A percentile compares a stretch with the other conserved stretches of the same genome.
phyloP scores from a whole-genome alignment of 2,888 invertebrate genomes.

The Drosophila cognata region DNA sequence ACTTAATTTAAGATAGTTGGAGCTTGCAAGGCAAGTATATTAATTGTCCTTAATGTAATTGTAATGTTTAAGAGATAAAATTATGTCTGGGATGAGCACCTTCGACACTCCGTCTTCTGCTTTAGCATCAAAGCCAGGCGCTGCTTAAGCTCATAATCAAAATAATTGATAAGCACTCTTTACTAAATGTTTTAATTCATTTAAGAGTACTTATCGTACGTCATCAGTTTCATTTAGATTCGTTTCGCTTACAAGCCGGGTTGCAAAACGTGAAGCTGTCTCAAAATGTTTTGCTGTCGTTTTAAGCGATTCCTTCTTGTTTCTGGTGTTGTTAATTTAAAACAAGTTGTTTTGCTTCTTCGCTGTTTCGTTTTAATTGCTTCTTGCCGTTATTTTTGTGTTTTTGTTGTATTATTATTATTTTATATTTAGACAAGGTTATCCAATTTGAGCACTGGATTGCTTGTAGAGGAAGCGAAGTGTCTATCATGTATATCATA shows the following conservation, averaged over 20 bases:
- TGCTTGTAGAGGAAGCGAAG: slow-evolving; percentile 74
- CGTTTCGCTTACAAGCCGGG: slow-evolving; percentile 27
- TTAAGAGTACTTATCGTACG: slow-evolving; percentile 30
- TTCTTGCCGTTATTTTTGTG: slow-evolving; percentile 71
- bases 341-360: slow-evolving; percentile 73
- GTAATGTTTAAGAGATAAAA: background rate
- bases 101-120: background rate
- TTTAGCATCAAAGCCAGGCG: background rate
- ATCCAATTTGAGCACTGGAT: slow-evolving; percentile 53
- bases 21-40: background rate
- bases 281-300: slow-evolving; percentile 22
- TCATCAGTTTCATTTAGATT: slow-evolving; percentile 29
- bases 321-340: slow-evolving; percentile 55
- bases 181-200: slow-evolving; percentile 36
- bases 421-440: slow-evolving; percentile 66
- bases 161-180: slow-evolving; percentile 32
- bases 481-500: slow-evolving; percentile 19
- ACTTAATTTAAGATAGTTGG: background rate
- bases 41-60: slow-evolving; percentile 4
- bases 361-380: slow-evolving; percentile 67
- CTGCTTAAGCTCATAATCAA: slow-evolving; percentile 19
- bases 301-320: slow-evolving; percentile 53
- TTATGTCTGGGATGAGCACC: background rate
- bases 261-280: slow-evolving; percentile 16
- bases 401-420: slow-evolving; percentile 54